Percentiles rank a stretch among this genome's conserved stretches.
These are phyloP conservation scores for Pseudochirops corinnae DNA, from an alignment of 2,797 vertebrate species.

Conservation along the genomic window DNA sequence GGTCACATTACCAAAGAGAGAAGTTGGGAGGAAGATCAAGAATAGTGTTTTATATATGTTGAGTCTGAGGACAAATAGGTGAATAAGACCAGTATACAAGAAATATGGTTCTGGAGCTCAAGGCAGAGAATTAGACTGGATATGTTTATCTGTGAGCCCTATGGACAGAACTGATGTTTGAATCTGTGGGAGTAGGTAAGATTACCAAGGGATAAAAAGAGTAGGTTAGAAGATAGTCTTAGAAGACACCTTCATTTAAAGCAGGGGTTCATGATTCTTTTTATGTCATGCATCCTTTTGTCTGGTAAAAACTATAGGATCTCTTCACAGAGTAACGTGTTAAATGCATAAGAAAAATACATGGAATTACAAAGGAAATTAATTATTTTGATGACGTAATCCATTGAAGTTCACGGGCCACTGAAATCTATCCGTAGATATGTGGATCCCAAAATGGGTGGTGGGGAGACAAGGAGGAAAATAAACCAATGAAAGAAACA, in stretches of 20 bases:
- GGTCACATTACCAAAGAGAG: neutral
- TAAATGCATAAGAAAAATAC: neutral
- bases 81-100: neutral
- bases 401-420: neutral
- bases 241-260: neutral
- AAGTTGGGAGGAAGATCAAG: neutral
- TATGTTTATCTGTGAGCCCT: neutral
- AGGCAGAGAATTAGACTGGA: neutral
- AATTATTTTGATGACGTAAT: neutral
- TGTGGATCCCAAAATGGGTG: neutral
- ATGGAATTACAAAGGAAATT: neutral
- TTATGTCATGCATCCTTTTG: neutral
- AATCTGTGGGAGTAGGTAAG: neutral
- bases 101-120: neutral
- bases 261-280: neutral
- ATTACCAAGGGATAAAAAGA: neutral
- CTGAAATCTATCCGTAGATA: neutral
- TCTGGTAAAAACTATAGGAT: neutral
- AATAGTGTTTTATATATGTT: neutral
- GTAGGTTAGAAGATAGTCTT: neutral
- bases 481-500: neutral
- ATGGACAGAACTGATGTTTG: neutral
- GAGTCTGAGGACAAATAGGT: neutral
- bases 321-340: neutral
- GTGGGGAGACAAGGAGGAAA: neutral